Evolutionary conservation across 2,113 vertebrate species (phyloP).

Genomic region (Narcine bancroftii): DNA sequence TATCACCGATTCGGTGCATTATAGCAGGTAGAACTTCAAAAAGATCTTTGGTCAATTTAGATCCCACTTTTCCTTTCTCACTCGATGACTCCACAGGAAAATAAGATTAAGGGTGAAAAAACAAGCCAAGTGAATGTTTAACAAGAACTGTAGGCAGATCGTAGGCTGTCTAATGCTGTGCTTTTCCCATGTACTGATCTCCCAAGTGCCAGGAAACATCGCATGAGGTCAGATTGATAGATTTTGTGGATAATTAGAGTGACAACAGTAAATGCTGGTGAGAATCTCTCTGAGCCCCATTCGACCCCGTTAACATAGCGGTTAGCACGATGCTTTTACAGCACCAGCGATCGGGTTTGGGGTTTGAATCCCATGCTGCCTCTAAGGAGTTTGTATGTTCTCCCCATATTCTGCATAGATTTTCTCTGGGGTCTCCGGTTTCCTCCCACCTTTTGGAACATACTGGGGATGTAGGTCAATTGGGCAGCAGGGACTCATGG

Average conservation of each 20-base stretch:
- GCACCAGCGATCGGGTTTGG: too few relatives aligned
- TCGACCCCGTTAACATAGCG: too few relatives aligned
- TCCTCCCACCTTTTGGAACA: too few relatives aligned
- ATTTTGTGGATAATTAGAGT: background rate
- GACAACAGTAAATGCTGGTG: background rate
- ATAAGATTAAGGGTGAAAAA: background rate
- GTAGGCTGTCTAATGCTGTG: background rate
- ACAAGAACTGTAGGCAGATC: background rate
- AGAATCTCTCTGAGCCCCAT: background rate
- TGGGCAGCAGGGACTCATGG: too few relatives aligned
- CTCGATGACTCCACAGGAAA: background rate
- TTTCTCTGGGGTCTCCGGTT: too few relatives aligned
- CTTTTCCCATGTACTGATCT: background rate
- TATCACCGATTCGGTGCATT: background rate
- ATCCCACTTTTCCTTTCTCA: background rate
- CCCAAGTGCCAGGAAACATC: background rate
- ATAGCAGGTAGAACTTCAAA: background rate
- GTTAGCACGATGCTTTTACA: too few relatives aligned
- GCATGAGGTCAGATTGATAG: background rate
- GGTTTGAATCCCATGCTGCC: too few relatives aligned
- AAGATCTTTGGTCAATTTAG: slow-evolving; percentile 10
- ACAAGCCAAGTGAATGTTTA: background rate
- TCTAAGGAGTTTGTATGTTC: too few relatives aligned
- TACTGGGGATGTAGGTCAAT: too few relatives aligned
- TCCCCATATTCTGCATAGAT: too few relatives aligned